These are phyloP conservation scores for Actinopyga echinites DNA, from an alignment of 53 echinoderm and acorn worm species.

Conservation along the genomic window DNA sequence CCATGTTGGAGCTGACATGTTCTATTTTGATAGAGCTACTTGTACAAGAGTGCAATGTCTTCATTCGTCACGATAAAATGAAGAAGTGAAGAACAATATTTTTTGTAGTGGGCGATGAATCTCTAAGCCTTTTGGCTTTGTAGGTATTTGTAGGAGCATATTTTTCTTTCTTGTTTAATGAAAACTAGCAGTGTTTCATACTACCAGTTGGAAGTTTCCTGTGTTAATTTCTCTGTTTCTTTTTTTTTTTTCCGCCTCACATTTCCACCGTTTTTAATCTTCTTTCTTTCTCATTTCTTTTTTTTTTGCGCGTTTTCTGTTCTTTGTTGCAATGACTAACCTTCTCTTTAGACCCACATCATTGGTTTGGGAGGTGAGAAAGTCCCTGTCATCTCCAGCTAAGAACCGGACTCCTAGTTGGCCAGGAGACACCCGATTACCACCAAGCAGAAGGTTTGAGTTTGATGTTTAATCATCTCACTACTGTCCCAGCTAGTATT, in stretches of 20 bases:
- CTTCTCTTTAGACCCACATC: constrained; percentile 85
- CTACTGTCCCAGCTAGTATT: too few species aligned
- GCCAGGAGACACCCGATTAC: constrained; percentile 75
- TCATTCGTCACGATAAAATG: too few species aligned
- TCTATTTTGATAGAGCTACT: too few species aligned
- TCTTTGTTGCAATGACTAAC: constrained; percentile 39
- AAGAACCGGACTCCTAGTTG: constrained; percentile 95
- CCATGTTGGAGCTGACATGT: too few species aligned
- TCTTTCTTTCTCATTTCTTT: constrained; percentile 52
- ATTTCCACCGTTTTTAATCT: constrained; percentile 31
- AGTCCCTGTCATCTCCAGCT: constrained; percentile 88
- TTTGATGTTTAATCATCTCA: constrained; percentile 1
- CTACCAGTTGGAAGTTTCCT: too few species aligned
- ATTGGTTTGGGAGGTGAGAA: constrained; percentile 98
- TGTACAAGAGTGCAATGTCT: too few species aligned
- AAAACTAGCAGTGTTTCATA: too few species aligned
- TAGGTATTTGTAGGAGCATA: neutral
- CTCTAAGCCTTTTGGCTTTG: too few species aligned
- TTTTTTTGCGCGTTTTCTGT: constrained; percentile 28
- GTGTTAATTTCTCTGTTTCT: neutral
- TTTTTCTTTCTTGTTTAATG: too few species aligned
- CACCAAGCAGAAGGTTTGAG: constrained; percentile 68
- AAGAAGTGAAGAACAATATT: too few species aligned
- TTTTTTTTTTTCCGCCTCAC: neutral
- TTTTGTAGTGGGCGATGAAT: too few species aligned